Conservation (phyloP, 2,113 vertebrate genomes). For the Sinocyclocheilus maitianheensis region DNA sequence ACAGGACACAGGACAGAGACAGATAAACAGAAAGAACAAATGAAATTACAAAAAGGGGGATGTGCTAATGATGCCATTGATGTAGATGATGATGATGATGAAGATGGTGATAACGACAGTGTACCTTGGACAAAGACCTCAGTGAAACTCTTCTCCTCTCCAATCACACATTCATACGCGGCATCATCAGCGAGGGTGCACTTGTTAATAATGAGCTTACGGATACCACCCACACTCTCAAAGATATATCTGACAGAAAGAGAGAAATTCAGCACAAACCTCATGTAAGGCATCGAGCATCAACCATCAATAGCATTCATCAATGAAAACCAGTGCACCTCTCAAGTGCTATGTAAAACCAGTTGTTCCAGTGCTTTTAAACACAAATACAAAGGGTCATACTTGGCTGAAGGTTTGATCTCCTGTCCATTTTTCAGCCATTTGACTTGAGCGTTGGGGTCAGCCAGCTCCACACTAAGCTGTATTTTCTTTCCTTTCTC, state of each 20-base stretch:
- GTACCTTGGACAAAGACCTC: slow-evolving; percentile 89
- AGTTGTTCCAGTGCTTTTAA: background rate
- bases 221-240: slow-evolving; percentile 85
- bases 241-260: slow-evolving; percentile 80
- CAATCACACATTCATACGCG: slow-evolving; percentile 82
- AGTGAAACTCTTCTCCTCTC: slow-evolving; percentile 84
- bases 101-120: slow-evolving; percentile 9
- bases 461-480: slow-evolving; percentile 79
- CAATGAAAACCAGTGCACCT: background rate
- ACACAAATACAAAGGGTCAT: slow-evolving; percentile 46
- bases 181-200: slow-evolving; percentile 87
- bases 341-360: background rate
- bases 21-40: slow-evolving; percentile 12
- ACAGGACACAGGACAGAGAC: background rate
- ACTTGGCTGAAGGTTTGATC: slow-evolving; percentile 89
- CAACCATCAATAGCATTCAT: background rate
- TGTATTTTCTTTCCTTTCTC: slow-evolving; percentile 84
- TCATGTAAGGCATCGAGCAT: background rate
- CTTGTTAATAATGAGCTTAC: slow-evolving; percentile 88
- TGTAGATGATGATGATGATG: slow-evolving; percentile 19
- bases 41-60: background rate
- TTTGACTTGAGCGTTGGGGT: slow-evolving; percentile 76
- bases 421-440: slow-evolving; percentile 90
- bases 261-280: background rate
- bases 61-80: background rate